Conservation (phyloP, 92 coral and sea anemone species). For the Ricordea florida region DNA sequence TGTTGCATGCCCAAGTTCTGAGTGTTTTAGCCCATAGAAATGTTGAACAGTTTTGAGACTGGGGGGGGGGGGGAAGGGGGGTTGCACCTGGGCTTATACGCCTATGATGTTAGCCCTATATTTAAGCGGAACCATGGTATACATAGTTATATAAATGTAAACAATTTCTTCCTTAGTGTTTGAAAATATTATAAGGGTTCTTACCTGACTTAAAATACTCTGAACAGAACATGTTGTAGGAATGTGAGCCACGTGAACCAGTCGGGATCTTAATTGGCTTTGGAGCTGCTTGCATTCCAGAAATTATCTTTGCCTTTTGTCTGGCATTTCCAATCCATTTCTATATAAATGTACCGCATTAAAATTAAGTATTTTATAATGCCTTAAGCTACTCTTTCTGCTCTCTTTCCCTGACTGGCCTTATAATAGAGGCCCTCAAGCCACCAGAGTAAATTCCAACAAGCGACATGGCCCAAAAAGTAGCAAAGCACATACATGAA, state of each 20-base stretch:
- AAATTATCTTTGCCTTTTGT: conserved; percentile 39
- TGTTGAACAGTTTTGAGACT: too few species aligned
- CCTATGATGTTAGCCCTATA: too few species aligned
- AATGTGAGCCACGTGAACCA: conserved; percentile 55
- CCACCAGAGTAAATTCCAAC: neutral
- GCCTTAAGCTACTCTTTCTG: neutral
- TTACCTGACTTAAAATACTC: conserved; percentile 34
- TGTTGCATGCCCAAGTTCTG: too few species aligned
- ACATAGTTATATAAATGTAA: too few species aligned
- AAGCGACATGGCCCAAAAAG: neutral
- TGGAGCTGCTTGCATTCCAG: conserved; percentile 30
- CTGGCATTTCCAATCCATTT: conserved; percentile 61
- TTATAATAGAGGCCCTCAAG: neutral
- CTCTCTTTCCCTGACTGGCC: neutral
- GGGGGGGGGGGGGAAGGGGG: too few species aligned
- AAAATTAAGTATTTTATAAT: neutral
- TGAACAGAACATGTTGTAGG: conserved; percentile 36
- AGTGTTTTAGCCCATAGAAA: too few species aligned
- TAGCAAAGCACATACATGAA: neutral
- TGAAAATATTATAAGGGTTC: neutral
- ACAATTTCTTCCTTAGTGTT: neutral
- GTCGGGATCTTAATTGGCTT: conserved; percentile 45
- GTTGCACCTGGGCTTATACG: too few species aligned
- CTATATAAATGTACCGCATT: neutral
- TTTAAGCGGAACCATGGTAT: too few species aligned